Evolutionary conservation across 2,797 vertebrate species (phyloP), one percentile per base, ranked within the genome.

Genomic region (Tamandua tetradactyla): DNA sequence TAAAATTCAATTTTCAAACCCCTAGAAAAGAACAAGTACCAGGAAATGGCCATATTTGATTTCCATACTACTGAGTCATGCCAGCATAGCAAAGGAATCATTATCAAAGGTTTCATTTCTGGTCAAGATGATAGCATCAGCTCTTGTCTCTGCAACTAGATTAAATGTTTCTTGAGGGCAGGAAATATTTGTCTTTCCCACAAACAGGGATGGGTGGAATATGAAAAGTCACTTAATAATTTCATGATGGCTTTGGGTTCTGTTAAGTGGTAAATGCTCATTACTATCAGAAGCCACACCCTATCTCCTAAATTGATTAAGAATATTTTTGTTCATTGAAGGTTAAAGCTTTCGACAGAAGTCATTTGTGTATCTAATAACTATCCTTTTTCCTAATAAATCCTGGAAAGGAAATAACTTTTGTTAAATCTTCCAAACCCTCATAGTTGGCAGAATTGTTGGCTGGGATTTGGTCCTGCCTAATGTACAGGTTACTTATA

Each of bases 1-100:
- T 95, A 76, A 96, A 97, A 94, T 66, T 94, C 74, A 42, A 94
- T 95, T 92, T 88, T 22, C 27, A 95, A 88, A 90, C 40, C 17
- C 20, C 35, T 72, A 62, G 76, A 81, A 95, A 84, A 93, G 47
- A 90, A 72, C 20, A 82, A 82, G 13, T 88, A 69, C 35, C 61
- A 84, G 68, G 47, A 95, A 92, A 76, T 86, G 25, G 9, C 13
- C 8, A 20, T 88, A 85, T 96, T 95, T 92, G 85, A 92, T 94
- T 66, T 92, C 52, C 93, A 12, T 61, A 61, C 32, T 85, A 93
- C 23, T 85, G 89, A 93, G 88, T 79, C 52, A 68, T 85, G 49
- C 83, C 91, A 96, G n/a, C 8, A 30, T 84, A 89, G 40, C 44
- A 87, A 93, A 87, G 49, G 84, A 64, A 84, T 91, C n/a, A 72